phyloP scores from a whole-genome alignment of 2,113 vertebrate species.

The Phainopepla nitens region DNA sequence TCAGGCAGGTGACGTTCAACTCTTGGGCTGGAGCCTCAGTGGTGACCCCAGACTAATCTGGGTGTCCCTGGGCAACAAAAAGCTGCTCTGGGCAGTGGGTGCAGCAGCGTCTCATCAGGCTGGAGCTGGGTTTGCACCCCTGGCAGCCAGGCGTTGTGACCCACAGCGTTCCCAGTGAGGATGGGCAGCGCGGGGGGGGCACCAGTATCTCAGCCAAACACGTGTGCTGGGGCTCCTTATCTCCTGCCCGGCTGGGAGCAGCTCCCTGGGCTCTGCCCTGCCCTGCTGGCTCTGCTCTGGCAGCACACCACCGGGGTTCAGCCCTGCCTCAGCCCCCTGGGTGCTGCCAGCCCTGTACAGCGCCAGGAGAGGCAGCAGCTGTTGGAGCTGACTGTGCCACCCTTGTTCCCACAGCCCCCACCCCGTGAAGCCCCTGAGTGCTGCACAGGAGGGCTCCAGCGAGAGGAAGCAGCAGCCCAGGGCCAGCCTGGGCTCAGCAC shows the following conservation, averaged over 20 bases:
- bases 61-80: background rate
- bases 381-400: background rate
- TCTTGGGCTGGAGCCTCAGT: background rate
- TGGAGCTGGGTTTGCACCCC: background rate
- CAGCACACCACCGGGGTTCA: background rate
- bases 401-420: constrained; percentile 79
- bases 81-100: background rate
- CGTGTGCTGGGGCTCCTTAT: background rate
- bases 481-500: constrained; percentile 71
- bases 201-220: fast-evolving
- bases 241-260: background rate
- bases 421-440: constrained; percentile 87
- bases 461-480: constrained; percentile 76
- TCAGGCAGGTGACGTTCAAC: background rate
- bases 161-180: fast-evolving
- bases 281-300: fast-evolving
- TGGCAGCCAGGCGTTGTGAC: background rate
- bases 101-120: background rate
- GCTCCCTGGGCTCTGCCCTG: background rate
- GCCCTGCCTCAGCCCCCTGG: no score
- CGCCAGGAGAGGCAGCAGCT: background rate
- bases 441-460: constrained; percentile 38
- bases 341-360: background rate
- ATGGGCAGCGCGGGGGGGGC: background rate
- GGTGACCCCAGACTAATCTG: background rate